phyloP scores from a whole-genome alignment of 1,140 invertebrate genomes.

The Lasioglossum baleicum region DNA sequence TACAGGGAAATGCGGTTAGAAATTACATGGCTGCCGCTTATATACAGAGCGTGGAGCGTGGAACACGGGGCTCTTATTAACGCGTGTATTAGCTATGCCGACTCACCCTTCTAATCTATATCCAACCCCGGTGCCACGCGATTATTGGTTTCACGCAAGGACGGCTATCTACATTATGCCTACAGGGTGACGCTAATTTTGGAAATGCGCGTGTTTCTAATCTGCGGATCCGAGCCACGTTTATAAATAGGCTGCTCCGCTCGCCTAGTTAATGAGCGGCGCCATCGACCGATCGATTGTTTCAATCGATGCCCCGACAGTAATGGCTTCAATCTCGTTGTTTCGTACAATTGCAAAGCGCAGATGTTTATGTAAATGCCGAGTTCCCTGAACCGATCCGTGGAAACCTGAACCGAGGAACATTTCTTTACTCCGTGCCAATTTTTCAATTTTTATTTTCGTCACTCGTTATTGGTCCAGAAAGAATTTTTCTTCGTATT shows the following conservation, averaged over 20 bases:
- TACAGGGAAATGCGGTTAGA: slow-evolving; percentile 75
- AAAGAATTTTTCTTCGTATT: too few relatives aligned
- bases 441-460: too few relatives aligned
- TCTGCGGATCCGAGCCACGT: slow-evolving; percentile 43
- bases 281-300: not conserved
- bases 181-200: slow-evolving; percentile 70
- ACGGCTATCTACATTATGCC: slow-evolving; percentile 73
- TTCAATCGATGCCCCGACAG: slow-evolving; percentile 24
- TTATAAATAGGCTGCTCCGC: slow-evolving; percentile 48
- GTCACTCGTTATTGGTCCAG: too few relatives aligned
- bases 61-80: slow-evolving; percentile 76
- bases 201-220: slow-evolving; percentile 57
- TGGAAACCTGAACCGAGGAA: too few relatives aligned
- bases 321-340: not conserved
- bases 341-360: not conserved
- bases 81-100: slow-evolving; percentile 75
- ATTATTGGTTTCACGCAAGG: slow-evolving; percentile 78
- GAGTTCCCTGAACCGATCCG: too few relatives aligned
- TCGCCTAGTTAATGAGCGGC: not conserved
- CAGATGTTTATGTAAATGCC: too few relatives aligned
- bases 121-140: slow-evolving; percentile 69
- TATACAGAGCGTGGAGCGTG: slow-evolving; percentile 70
- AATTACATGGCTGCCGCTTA: slow-evolving; percentile 73
- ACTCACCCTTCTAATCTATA: slow-evolving; percentile 78
- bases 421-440: too few relatives aligned